Evolutionary conservation across 2,888 invertebrate genomes (phyloP), one percentile per base, ranked within the genome.

Genomic region (Acholoe squamosa): DNA sequence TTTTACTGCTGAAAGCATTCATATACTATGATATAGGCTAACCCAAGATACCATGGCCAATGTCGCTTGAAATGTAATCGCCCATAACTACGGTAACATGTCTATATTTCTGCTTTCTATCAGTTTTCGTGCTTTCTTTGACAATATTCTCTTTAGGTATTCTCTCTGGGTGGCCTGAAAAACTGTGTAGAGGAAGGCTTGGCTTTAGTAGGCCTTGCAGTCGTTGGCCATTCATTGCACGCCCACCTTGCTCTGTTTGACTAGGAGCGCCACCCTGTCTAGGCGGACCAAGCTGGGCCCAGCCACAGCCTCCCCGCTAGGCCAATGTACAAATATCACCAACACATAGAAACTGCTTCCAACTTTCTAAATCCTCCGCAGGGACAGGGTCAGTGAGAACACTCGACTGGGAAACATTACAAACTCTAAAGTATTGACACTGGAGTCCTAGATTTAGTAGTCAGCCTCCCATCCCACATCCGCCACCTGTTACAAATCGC

Each of bases 211-310:
- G 28, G 25, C 25, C 3, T 28, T 86, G 86, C 0, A 22, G 28
- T 86, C 28, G 31, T 86, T 86, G 86, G 22, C 86, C 86, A 86
- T 86, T 86, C 86, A 56, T 54, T 25, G 52, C 89, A 89, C 61
- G 89, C 67, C 67, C 56, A 12, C 43, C 22, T 61, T 67, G 54
- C 22, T 33, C 54, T 93, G 92, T 93, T 93, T 93, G 91, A 92
- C 56, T 84, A 90, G 91, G 77, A 90, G 93, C 93, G 93, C 93
- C 93, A 91, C 89, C 67, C 80, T 61, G 93, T 89, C 93, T 92
- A 91, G 67, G 52, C 76, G 31, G 89, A 0, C 51, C 31, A 76
- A 14, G 25, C 31, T 22, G 19, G 33, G 22, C 88, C 19, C 84
- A 22, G 86, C 86, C 86, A 19, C 86, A 28, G 86, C 54, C 86